Percentiles rank a stretch among this genome's conserved stretches.
Evolutionary conservation across 2,888 invertebrate genomes (phyloP).

Genomic region (Agrochola lychnidis): DNA sequence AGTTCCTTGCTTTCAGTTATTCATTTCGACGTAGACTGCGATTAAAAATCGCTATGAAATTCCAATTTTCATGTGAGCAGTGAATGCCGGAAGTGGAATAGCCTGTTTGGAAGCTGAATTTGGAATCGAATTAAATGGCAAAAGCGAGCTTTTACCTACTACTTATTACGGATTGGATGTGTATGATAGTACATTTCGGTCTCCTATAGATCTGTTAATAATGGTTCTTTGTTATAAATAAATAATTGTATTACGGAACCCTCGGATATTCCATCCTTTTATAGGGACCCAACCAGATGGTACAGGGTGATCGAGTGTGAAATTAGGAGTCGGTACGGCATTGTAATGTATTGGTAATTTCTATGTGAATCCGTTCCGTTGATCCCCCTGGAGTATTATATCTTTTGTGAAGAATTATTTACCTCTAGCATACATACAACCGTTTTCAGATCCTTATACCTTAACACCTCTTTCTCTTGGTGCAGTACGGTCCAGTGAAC

Average conservation of each 20-base stretch:
- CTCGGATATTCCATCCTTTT: conserved; percentile 49
- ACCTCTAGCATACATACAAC: background rate
- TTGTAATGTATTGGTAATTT: conserved; percentile 40
- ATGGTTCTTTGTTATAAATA: conserved; percentile 52
- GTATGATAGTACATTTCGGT: conserved; percentile 23
- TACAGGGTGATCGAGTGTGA: conserved; percentile 45
- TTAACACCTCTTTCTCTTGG: conserved; percentile 54
- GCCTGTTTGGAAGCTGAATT: conserved; percentile 38
- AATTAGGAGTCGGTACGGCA: conserved; percentile 29
- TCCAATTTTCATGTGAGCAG: conserved; percentile 55
- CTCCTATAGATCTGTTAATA: conserved; percentile 23
- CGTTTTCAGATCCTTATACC: background rate
- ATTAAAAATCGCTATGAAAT: conserved; percentile 60
- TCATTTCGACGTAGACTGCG: conserved; percentile 53
- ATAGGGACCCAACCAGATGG: conserved; percentile 38
- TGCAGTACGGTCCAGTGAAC: conserved; percentile 91
- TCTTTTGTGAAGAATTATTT: conserved; percentile 6
- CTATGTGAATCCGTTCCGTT: conserved; percentile 15
- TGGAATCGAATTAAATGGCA: conserved; percentile 24
- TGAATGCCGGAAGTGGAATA: conserved; percentile 40
- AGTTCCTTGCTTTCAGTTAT: conserved; percentile 49
- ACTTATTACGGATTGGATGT: conserved; percentile 25
- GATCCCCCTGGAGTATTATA: background rate
- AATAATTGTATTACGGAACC: conserved; percentile 36
- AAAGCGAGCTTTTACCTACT: conserved; percentile 17